Percentiles rank a stretch among this genome's conserved stretches.
Conservation (phyloP, 2,113 vertebrate species). For the Equus przewalskii region DNA sequence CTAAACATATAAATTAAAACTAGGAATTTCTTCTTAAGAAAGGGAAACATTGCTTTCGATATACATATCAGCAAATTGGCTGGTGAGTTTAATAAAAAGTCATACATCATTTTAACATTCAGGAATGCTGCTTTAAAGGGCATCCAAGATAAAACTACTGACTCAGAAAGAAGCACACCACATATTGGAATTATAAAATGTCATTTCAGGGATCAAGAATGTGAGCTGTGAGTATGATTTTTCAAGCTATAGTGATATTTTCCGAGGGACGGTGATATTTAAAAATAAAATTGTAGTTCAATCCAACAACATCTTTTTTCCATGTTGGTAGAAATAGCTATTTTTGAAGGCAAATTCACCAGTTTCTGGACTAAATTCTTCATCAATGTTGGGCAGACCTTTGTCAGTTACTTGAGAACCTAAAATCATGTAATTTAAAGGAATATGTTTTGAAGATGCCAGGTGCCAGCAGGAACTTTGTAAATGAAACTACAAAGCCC, state of each 20-base stretch:
- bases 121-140: not conserved
- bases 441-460: not conserved
- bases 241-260: not conserved
- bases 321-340: not conserved
- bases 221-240: not conserved
- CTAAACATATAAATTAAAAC: not conserved
- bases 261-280: not conserved
- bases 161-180: not conserved
- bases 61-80: not conserved
- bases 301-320: not conserved
- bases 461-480: not conserved
- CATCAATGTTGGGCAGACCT: not conserved
- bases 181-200: not conserved
- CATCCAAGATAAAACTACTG: not conserved
- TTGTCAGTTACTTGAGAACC: not conserved
- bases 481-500: not conserved
- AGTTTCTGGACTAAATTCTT: not conserved
- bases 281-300: not conserved
- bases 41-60: rapidly evolving
- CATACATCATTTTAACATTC: not conserved
- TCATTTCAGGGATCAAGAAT: not conserved
- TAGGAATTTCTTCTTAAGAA: not conserved
- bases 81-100: not conserved
- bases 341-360: not conserved
- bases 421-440: not conserved